Evolutionary conservation across 2,113 vertebrate genomes (phyloP).

Genomic region (Spea multiplicata): DNA sequence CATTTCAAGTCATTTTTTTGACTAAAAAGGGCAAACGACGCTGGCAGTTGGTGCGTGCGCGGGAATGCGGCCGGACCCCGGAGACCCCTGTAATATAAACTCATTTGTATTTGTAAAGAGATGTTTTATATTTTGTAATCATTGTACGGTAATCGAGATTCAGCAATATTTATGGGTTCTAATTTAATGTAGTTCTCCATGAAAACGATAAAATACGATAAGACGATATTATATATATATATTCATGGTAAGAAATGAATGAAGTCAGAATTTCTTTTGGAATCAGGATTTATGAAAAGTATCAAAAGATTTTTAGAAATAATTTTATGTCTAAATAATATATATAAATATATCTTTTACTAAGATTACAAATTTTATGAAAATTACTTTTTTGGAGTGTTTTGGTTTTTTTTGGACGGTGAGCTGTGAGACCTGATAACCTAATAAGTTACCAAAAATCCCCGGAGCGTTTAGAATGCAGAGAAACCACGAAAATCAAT

Average conservation of each 20-base stretch:
- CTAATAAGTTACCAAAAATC: conserved; percentile 26
- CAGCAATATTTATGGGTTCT: conserved; percentile 95
- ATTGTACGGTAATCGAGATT: conserved; percentile 87
- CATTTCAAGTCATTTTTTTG: conserved; percentile 66
- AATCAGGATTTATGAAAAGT: conserved; percentile 62
- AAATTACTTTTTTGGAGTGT: conserved; percentile 26
- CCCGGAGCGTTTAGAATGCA: neutral
- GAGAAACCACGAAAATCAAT: neutral
- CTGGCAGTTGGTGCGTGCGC: conserved; percentile 84
- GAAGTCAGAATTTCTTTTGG: conserved; percentile 64
- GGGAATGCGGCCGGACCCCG: conserved; percentile 87
- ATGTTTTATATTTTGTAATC: conserved; percentile 99
- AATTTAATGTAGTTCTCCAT: conserved; percentile 75
- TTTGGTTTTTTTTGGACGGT: conserved; percentile 35
- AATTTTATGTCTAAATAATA: conserved; percentile 56
- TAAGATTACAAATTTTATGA: conserved; percentile 55
- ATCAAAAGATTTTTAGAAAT: conserved; percentile 61
- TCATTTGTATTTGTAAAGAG: conserved; percentile 98
- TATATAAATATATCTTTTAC: conserved; percentile 59
- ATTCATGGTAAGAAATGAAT: conserved; percentile 64
- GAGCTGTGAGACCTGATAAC: conserved; percentile 45
- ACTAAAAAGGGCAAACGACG: conserved; percentile 77
- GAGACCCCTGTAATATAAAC: conserved; percentile 93
- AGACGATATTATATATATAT: conserved; percentile 56
- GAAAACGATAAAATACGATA: conserved; percentile 64